These are phyloP conservation scores for Parasteatoda tepidariorum DNA, from an alignment of 1,140 invertebrate genomes.

Conservation along the genomic window DNA sequence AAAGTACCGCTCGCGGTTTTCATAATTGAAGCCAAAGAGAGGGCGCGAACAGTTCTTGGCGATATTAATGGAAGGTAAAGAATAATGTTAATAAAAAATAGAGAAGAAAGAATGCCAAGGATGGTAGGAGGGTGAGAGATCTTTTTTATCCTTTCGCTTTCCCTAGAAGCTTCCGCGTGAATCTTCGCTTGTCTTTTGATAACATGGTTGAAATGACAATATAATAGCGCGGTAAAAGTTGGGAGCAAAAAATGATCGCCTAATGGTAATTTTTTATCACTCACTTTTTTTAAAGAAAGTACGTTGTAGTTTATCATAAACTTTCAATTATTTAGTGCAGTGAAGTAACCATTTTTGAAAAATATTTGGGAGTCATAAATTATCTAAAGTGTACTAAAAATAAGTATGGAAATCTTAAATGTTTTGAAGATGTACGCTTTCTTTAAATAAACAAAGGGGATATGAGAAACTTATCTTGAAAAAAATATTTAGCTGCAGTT, in stretches of 20 bases:
- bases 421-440: too few relatives aligned
- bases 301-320: too few relatives aligned
- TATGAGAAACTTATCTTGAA: too few relatives aligned
- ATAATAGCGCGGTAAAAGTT: slow-evolving; percentile 2
- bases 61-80: slow-evolving; percentile 1
- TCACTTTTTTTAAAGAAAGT: too few relatives aligned
- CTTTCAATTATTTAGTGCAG: too few relatives aligned
- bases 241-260: not conserved
- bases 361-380: too few relatives aligned
- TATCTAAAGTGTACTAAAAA: too few relatives aligned
- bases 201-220: not conserved
- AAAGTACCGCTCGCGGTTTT: slow-evolving; percentile 14
- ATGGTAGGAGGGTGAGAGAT: not conserved
- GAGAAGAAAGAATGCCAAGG: not conserved
- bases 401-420: too few relatives aligned
- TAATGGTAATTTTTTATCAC: too few relatives aligned
- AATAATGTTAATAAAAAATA: not conserved
- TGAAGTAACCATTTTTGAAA: too few relatives aligned
- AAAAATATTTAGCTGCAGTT: too few relatives aligned
- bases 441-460: too few relatives aligned
- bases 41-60: not conserved
- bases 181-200: not conserved
- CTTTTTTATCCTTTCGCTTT: not conserved
- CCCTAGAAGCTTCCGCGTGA: not conserved
- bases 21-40: slow-evolving; percentile 6